phyloP scores from a whole-genome alignment of 2,113 vertebrate species.

The Stegostoma tigrinum region DNA sequence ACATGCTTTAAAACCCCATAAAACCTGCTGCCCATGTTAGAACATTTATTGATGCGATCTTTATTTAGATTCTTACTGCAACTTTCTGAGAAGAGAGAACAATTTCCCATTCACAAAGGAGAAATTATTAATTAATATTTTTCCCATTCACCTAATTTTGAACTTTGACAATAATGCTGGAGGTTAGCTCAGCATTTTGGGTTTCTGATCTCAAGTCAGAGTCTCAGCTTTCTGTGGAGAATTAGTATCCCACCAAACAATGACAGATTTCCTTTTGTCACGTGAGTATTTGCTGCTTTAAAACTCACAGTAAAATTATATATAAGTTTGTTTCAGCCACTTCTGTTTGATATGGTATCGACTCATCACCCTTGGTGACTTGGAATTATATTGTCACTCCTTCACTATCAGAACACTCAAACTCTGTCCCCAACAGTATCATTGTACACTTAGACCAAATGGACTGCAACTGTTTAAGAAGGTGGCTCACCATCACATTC shows the following conservation, averaged over 20 bases:
- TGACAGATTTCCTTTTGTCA: background rate
- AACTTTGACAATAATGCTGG: background rate
- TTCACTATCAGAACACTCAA: too few relatives aligned
- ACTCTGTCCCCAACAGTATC: too few relatives aligned
- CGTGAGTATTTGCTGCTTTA: background rate
- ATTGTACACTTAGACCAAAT: too few relatives aligned
- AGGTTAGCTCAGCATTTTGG: background rate
- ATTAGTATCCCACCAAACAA: background rate
- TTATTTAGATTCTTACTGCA: background rate
- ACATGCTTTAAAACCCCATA: background rate
- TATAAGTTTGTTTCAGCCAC: background rate
- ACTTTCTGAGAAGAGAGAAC: background rate
- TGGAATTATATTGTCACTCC: too few relatives aligned
- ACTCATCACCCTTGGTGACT: too few relatives aligned
- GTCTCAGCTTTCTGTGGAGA: background rate
- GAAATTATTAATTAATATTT: background rate
- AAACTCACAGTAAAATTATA: background rate
- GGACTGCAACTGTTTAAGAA: too few relatives aligned
- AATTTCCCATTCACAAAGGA: background rate
- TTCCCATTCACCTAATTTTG: background rate
- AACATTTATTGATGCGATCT: background rate
- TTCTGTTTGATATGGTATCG: background rate
- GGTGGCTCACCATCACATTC: too few relatives aligned
- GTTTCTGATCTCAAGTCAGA: background rate
- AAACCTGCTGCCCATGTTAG: background rate